Conservation (phyloP, 37 sponge, comb jelly and placozoan species). For the Cladorhizidae sp. region DNA sequence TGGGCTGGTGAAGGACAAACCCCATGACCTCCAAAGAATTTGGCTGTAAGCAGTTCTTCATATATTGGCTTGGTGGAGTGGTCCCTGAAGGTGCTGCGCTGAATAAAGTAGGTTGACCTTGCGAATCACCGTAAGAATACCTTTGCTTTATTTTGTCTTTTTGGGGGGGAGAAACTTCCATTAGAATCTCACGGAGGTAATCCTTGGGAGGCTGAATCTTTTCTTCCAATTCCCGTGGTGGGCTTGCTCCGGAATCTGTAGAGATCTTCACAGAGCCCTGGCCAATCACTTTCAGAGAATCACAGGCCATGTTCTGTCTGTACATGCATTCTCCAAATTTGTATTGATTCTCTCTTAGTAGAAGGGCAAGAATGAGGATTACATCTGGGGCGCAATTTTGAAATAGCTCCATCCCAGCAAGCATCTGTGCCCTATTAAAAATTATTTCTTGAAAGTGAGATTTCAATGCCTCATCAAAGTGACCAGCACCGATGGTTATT, state of each 20-base stretch:
- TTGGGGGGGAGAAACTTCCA: background rate
- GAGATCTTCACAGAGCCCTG: conserved; percentile 19
- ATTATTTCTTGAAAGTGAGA: background rate
- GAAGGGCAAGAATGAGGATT: background rate
- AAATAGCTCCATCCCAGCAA: conserved; percentile 1
- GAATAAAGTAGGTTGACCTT: background rate
- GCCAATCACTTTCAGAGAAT: background rate
- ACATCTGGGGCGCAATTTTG: background rate
- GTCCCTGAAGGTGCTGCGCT: no score
- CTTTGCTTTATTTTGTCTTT: background rate
- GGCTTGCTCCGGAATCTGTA: background rate
- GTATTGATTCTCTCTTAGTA: background rate
- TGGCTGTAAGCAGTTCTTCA: background rate
- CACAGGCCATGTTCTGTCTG: conserved; percentile 1
- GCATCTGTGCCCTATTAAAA: conserved; percentile 1
- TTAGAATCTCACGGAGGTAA: conserved; percentile 8
- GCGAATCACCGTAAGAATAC: background rate
- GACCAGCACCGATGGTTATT: background rate
- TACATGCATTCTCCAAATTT: conserved; percentile 9
- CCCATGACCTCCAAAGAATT: background rate
- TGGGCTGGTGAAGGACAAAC: conserved; percentile 9
- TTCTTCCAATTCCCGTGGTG: background rate
- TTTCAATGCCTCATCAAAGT: background rate
- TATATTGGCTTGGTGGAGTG: no score
- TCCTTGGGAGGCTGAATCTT: conserved; percentile 24